phyloP scores from a whole-genome alignment of 2,113 vertebrate genomes.

The Alethe castanea region DNA sequence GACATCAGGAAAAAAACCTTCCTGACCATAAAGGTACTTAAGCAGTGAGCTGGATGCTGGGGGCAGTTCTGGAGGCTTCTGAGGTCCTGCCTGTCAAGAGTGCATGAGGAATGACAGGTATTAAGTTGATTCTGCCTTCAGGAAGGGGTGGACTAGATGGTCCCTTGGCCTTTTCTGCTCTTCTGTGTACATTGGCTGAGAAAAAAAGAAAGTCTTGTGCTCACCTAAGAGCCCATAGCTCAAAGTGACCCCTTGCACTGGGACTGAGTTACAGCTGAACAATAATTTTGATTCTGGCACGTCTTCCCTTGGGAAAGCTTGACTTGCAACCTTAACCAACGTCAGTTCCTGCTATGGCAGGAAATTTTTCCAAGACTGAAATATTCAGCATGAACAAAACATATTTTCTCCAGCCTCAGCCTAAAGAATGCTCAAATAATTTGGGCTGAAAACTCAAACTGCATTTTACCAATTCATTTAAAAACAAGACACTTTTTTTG shows the following conservation, averaged over 20 bases:
- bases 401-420: neutral
- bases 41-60: neutral
- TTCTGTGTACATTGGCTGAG: neutral
- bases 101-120: neutral
- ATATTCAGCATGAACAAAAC: neutral
- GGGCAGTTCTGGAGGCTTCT: neutral
- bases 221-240: fast-evolving
- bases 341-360: neutral
- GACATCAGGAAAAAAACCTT: neutral
- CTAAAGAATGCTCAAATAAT: neutral
- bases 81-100: neutral
- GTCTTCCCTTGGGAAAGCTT: neutral
- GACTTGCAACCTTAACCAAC: neutral
- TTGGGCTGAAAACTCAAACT: neutral
- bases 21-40: neutral
- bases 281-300: neutral
- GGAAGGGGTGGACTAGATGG: neutral
- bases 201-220: neutral
- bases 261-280: neutral
- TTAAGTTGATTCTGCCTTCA: neutral
- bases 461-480: neutral
- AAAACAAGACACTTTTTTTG: neutral
- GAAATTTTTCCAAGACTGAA: neutral
- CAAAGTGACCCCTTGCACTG: neutral
- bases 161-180: neutral